A percentile compares a stretch with the other conserved stretches of the same genome.
Evolutionary conservation across 1,140 invertebrate genomes (phyloP).

Genomic region (Phthorimaea operculella): DNA sequence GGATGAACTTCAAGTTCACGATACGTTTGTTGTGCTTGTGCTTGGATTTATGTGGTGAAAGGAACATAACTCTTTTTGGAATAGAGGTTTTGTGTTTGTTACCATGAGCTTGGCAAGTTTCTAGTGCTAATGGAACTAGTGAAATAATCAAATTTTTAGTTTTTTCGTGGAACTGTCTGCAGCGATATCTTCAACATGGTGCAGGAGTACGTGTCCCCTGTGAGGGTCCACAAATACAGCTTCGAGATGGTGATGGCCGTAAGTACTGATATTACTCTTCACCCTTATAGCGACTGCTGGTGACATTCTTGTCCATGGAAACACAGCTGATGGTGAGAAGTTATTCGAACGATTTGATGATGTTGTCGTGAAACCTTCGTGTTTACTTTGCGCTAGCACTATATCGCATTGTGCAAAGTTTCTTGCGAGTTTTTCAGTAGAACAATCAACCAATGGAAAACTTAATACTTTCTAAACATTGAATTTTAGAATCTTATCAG

Average conservation of each 20-base stretch:
- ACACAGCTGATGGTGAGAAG: no score
- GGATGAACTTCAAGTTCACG: conserved; percentile 21
- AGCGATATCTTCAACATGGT: conserved; percentile 78
- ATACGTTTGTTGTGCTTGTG: conserved; percentile 43
- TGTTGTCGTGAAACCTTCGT: no score
- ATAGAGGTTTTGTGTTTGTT: conserved; percentile 4
- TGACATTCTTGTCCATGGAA: background rate
- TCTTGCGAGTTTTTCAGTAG: no score
- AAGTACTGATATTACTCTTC: conserved; percentile 63
- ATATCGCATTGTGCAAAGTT: no score
- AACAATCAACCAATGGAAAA: no score
- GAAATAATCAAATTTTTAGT: conserved; percentile 38
- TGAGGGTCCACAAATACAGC: conserved; percentile 95
- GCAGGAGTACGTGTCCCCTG: conserved; percentile 95
- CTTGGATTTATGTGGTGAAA: conserved; percentile 25
- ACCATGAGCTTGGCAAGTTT: conserved; percentile 51
- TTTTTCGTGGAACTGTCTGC: conserved; percentile 27
- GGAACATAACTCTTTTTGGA: conserved; percentile 15
- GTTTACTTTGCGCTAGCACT: no score
- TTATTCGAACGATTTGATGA: no score
- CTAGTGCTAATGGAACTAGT: conserved; percentile 35
- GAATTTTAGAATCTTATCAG: no score
- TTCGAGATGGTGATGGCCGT: conserved; percentile 98
- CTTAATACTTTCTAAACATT: no score
- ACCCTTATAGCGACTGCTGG: conserved; percentile 5